Conservation (phyloP, 1,140 invertebrate genomes). For the Harlomillsia oculata region DNA sequence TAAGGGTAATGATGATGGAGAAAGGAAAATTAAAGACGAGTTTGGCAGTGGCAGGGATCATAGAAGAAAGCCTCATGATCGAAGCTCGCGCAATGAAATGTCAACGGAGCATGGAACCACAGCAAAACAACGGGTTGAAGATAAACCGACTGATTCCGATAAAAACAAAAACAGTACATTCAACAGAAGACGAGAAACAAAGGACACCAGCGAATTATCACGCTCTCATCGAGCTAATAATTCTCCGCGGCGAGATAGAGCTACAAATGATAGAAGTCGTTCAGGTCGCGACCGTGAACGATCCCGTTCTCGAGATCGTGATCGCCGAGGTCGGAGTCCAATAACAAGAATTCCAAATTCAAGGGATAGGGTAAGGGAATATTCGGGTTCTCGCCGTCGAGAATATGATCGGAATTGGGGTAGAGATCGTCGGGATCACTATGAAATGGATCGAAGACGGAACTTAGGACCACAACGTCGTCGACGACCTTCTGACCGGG, state of each 20-base stretch:
- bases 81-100: neutral
- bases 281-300: no score
- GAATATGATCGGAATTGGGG: constrained; percentile 40
- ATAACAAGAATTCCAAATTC: no score
- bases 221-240: no score
- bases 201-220: no score
- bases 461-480: neutral
- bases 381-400: no score
- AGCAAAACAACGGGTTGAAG: no score
- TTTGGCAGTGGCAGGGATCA: neutral
- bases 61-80: neutral
- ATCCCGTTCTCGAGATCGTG: no score
- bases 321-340: no score
- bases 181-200: no score
- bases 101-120: neutral
- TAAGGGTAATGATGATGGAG: constrained; percentile 38
- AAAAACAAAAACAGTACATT: no score
- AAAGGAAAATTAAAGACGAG: constrained; percentile 31
- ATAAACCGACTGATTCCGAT: no score
- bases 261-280: neutral
- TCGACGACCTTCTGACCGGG: constrained; percentile 20
- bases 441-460: constrained; percentile 11
- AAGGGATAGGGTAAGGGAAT: no score
- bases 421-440: neutral
- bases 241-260: neutral